Conservation (phyloP, 2,113 vertebrate genomes). For the Otus sunia region DNA sequence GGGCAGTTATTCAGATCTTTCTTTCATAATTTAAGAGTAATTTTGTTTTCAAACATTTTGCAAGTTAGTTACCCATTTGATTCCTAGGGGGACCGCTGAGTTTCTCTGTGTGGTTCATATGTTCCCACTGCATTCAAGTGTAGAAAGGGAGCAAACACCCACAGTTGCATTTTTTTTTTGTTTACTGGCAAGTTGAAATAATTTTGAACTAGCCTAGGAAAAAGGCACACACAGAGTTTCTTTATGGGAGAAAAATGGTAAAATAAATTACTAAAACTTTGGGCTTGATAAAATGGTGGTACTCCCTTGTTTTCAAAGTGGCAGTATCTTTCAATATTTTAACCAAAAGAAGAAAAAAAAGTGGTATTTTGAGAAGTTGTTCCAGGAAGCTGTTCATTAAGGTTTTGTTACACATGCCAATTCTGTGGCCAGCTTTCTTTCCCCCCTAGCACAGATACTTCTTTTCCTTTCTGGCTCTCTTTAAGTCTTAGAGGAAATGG, state of each 20-base stretch:
- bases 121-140: neutral
- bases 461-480: constrained; percentile 4
- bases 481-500: constrained; percentile 33
- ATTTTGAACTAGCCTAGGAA: neutral
- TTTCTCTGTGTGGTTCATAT: neutral
- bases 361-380: neutral
- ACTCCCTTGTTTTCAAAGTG: neutral
- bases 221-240: neutral
- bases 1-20: neutral
- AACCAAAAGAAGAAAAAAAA: neutral
- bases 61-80: neutral
- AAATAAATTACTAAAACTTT: neutral
- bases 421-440: neutral
- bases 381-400: neutral
- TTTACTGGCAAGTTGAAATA: neutral
- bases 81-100: neutral
- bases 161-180: neutral
- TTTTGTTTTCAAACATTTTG: neutral
- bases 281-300: neutral
- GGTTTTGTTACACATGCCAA: neutral
- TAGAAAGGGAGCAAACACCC: neutral
- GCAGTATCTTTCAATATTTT: neutral
- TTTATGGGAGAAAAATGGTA: neutral
- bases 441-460: neutral
- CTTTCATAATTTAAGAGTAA: neutral